Evolutionary conservation across 2,113 vertebrate genomes (phyloP), one percentile per base, ranked within the genome.

Genomic region (Pteruthius melanotis): DNA sequence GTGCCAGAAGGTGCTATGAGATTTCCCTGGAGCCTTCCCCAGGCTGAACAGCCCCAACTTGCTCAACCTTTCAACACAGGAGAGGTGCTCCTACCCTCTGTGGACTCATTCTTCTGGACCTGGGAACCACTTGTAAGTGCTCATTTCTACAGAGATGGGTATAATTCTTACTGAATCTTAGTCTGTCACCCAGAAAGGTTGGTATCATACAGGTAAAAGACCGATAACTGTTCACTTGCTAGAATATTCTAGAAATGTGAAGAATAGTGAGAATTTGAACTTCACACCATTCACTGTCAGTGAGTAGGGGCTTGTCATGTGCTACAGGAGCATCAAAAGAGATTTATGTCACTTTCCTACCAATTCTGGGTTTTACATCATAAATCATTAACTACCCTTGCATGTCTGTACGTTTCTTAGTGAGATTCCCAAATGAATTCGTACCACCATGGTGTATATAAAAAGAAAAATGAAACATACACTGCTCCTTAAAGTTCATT

Each of bases 221-320:
- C 14, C 42, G 16, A 24, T 27, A 19, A 47, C 6, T 27, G 7
- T 53, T 70, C n/a, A 47, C 27, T 65, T 77, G 10, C 57, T 87
- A 61, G 11, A 79, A 53, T 49, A 59, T 57, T 83, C 31, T 49
- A 72, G 33, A 71, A 87, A 71, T 6, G 0, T 35, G 52, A 79
- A 68, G 50, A 74, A 42, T 7, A 86, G 42, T 44, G n/a, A 71
- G 80, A 26, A 37, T 22, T 66, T 5, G 0, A 30, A 40, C 28
- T 64, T 53, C 35, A 50, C 26, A 60, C 6, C 21, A 17, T 37
- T 3, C 26, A 19, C 21, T 2, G 10, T 52, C 15, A 57, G 11
- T 0, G 0, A 57, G 3, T 3, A 35, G 9, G 3, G 7, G 3
- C 17, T 42, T 2, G 2, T 52, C 21, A 47, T 13, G 35, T 44